A percentile compares a stretch with the other conserved stretches of the same genome.
Evolutionary conservation across 2,888 invertebrate genomes (phyloP).

Genomic region (Balanococcus diminutus): DNA sequence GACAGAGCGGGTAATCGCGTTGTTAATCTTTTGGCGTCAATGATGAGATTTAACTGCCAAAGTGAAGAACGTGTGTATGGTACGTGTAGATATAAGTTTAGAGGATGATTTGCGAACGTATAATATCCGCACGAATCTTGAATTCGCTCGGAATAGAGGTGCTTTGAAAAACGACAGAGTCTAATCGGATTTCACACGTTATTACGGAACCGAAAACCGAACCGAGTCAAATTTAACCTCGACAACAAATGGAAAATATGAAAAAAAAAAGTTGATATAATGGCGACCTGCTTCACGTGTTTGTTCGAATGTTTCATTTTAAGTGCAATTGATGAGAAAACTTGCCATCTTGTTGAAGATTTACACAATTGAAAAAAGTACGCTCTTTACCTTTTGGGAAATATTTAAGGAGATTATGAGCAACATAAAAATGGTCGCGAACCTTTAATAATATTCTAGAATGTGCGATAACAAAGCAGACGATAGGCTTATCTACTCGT

Average conservation of each 20-base stretch:
- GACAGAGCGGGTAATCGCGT: neutral
- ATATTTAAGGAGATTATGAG: neutral
- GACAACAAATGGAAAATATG: neutral
- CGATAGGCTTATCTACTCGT: neutral
- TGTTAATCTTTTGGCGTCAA: neutral
- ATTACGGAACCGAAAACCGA: neutral
- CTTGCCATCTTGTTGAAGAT: neutral
- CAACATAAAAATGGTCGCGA: neutral
- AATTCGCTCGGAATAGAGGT: neutral
- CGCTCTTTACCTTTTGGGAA: neutral
- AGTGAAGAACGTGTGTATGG: neutral
- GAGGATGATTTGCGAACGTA: neutral
- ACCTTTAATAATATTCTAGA: neutral
- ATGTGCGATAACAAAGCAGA: neutral
- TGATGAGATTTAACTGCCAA: neutral
- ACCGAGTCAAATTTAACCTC: neutral
- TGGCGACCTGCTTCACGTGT: neutral
- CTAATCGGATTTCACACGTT: constrained; percentile 20
- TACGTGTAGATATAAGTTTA: neutral
- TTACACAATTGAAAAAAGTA: neutral
- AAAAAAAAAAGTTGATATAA: neutral
- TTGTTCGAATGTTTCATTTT: constrained; percentile 1
- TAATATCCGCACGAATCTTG: neutral
- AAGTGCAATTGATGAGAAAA: neutral
- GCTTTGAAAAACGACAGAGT: neutral